Evolutionary conservation across 2,888 invertebrate species (phyloP), one percentile per base, ranked within the genome.

Genomic region (Heliconius charithonia): DNA sequence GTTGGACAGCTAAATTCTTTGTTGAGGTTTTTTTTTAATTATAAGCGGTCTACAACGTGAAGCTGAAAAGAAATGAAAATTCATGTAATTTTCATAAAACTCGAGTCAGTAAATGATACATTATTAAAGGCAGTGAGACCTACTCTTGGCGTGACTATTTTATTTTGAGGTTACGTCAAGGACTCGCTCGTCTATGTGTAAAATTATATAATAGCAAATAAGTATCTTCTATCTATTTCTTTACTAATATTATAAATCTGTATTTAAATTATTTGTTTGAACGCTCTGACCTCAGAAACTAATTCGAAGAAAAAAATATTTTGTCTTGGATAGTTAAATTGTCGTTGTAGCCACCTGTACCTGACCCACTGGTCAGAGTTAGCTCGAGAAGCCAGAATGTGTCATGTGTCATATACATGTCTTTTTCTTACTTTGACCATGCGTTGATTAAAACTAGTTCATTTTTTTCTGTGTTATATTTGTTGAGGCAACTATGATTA

Each of bases 111-210:
- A 51, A 29, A 56, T 56, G 19, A n/a, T 29, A 56, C 27, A 4
- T 29, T 56, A 71, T 71, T 71, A 71, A 12, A 25, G 37, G 25
- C 67, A 67, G 41, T n/a, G 13, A 41, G 25, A n/a, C 32, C 32
- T 10, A 29, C 22, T 56, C 19, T 71, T 71, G 6, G 27, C 71
- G 51, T 71, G 51, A 71, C 71, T 27, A 13, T 29, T 29, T 29
- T 51, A 56, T 71, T 56, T 56, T 71, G 27, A 71, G 71, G 71
- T 71, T 71, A 71, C 51, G 16, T 29, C 71, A 71, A 71, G 71
- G 71, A 27, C 70, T 70, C 37, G 67, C n/a, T 41, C 41, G 25
- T 67, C 37, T 32, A 32, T 66, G 9, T 22, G 22, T 25, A 16
- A 41, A 25, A 51, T 27, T 29, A 27, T 27, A 63, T 10, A 29